A percentile compares a stretch with the other conserved stretches of the same genome.
Evolutionary conservation across 2,113 vertebrate genomes (phyloP).

Genomic region (Nothocercus julius): DNA sequence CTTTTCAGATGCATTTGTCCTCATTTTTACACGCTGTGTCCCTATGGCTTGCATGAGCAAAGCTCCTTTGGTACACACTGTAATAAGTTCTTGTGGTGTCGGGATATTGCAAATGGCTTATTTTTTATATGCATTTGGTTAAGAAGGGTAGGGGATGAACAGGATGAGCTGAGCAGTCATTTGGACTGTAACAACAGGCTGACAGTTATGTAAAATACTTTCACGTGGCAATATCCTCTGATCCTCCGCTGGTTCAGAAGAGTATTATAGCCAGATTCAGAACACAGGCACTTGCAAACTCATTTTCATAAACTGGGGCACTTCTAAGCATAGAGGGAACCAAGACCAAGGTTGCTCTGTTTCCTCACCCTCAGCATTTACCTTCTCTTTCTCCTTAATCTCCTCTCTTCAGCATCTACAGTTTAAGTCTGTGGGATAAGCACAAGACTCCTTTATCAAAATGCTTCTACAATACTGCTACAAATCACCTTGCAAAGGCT

Average conservation of each 20-base stretch:
- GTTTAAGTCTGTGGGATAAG: slow-evolving; percentile 23
- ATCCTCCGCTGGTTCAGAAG: slow-evolving; percentile 45
- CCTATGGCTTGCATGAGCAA: background rate
- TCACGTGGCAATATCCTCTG: slow-evolving; percentile 49
- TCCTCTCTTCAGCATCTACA: slow-evolving; percentile 8
- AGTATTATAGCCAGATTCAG: slow-evolving; percentile 56
- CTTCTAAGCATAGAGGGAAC: slow-evolving; percentile 29
- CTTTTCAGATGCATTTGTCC: background rate
- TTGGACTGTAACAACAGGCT: slow-evolving; percentile 27
- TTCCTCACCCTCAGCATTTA: slow-evolving; percentile 53
- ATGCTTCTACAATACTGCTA: slow-evolving; percentile 12
- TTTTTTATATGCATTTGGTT: slow-evolving; percentile 4
- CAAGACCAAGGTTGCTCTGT: slow-evolving; percentile 30
- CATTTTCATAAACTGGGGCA: slow-evolving; percentile 54
- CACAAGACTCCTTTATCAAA: background rate
- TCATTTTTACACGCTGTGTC: background rate
- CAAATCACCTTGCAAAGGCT: slow-evolving; percentile 54
- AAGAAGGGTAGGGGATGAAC: background rate
- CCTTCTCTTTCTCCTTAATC: slow-evolving; percentile 49
- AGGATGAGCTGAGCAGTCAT: slow-evolving; percentile 25
- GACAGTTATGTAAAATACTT: slow-evolving; percentile 69
- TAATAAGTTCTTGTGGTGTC: background rate
- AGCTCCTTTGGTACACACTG: background rate
- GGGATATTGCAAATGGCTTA: background rate
- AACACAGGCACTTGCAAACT: slow-evolving; percentile 10